Base-by-base conservation (phyloP, 2,888 invertebrate species). In the Dicranocentrus wangi region DNA sequence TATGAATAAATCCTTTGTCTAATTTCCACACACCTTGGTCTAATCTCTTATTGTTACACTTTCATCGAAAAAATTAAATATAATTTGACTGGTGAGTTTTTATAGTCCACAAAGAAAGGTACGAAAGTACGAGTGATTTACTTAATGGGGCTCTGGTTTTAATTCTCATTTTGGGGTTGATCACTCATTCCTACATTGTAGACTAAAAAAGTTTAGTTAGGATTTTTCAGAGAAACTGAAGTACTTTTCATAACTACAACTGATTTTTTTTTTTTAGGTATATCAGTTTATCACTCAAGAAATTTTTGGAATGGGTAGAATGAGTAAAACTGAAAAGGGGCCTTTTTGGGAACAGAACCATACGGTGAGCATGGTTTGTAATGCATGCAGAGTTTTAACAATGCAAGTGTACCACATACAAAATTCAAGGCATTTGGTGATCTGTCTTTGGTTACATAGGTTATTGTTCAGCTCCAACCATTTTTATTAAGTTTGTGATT, bases 71-170 rank as follows among this genome's bases (percentile, higher is more conserved):
- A 66, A 55, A 47, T 53, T 53, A 21, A 21, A 47, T 15, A 47
- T n/a, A 10, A 47, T 32, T 32, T 32, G 5, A 32, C 32, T 47
- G 2, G 5, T 47, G n/a, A 7, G 13, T 47, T n/a, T n/a, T n/a
- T 15, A 17, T 47, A 47, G 47, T 47, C n/a, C 10, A 32, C 32
- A 3, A 10, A 7, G 32, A 47, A 39, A 47, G 47, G 47, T 55
- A 15, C 28, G 60, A 70, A 71, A 73, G 63, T 63, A 73, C 15
- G 39, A 73, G 73, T 73, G 73, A 73, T 72, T 72, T 72, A 58
- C 8, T 23, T 32, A 58, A 13, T 60, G 60, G 8, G 10, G 27
- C 5, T n/a, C 13, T 27, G 15, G 28, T 21, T 32, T 32, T 32
- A 7, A 32, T 32, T 32, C 32, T n/a, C 3, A 32, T 32, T 10